Evolutionary conservation across 2,888 invertebrate species (phyloP), one percentile per base, ranked within the genome.

Genomic region (Drosophila robusta): DNA sequence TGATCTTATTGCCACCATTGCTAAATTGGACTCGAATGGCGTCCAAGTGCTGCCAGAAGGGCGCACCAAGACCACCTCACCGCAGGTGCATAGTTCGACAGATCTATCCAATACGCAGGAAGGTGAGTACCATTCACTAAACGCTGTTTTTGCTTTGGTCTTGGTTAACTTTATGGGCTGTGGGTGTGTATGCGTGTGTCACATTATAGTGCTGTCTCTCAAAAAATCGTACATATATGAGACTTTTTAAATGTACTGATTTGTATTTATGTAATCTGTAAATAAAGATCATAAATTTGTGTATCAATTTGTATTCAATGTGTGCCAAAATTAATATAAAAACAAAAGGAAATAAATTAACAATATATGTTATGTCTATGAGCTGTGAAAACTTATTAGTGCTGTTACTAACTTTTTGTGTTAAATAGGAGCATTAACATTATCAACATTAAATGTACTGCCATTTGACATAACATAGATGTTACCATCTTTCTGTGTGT

Each of bases 1-100:
- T 90, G 97, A 97, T 93, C 93, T 97, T 76, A 96, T 97, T 95
- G 96, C 96, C 64, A 97, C 97, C 65, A 97, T 97, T 91, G 97
- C 97, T 71, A 96, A 97, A 93, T 93, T 97, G 86, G 97, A 97
- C 93, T 96, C 96, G 24, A 97, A 97, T 92, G 97, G 97, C 44
- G 97, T 97, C 69, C 95, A 96, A 90, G 95, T 95, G 26, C 92
- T 95, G 78, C 95, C 95, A 0, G 95, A 95, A 65, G 92, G 92
- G 22, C 90, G 92, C 60, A 92, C 92, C 56, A 93, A 92, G 88
- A 93, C 94, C 60, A 93, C 94, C 60, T 95, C 95, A 42, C 95
- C 95, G 9, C 95, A 94, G 92, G 96, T 96, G 75, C 96, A 96
- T 91, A 95, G 96, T 90, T 95, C 95, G 45, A 96, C 96, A 9